Conservation (phyloP, 2,797 vertebrate genomes). For the Alca torda region DNA sequence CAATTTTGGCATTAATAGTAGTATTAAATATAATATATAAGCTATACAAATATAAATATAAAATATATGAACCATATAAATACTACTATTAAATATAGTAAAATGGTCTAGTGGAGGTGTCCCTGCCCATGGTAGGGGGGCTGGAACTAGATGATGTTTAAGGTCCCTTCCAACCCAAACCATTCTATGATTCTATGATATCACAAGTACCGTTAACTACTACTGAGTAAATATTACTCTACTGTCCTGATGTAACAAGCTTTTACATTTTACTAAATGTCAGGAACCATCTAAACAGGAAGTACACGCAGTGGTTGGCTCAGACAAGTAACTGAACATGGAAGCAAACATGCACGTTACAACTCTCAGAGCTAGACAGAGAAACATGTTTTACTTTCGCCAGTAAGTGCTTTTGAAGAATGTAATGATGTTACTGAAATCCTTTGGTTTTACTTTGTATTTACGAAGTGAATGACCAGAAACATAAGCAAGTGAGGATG, state of each 20-base stretch:
- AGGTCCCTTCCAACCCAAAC: background rate
- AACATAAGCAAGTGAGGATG: fast-evolving
- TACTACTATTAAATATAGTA: background rate
- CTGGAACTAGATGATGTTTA: background rate
- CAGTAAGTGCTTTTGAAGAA: background rate
- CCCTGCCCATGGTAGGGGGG: background rate
- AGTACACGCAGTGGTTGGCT: background rate
- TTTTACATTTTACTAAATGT: background rate
- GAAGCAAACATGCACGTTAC: background rate
- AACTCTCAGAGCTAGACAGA: background rate
- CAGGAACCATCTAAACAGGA: background rate
- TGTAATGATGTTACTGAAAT: background rate
- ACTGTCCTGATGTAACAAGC: background rate
- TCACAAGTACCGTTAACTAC: background rate
- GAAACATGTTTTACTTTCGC: background rate
- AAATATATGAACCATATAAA: background rate
- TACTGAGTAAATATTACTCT: background rate
- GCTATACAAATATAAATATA: background rate
- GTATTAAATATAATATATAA: background rate
- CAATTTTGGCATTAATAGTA: background rate
- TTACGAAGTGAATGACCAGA: background rate
- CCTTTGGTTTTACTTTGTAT: background rate
- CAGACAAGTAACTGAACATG: background rate
- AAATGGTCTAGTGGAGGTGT: background rate
- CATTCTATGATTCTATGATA: background rate